Evolutionary conservation across 2,888 invertebrate species (phyloP).

Genomic region (Tricholauxania praeusta): DNA sequence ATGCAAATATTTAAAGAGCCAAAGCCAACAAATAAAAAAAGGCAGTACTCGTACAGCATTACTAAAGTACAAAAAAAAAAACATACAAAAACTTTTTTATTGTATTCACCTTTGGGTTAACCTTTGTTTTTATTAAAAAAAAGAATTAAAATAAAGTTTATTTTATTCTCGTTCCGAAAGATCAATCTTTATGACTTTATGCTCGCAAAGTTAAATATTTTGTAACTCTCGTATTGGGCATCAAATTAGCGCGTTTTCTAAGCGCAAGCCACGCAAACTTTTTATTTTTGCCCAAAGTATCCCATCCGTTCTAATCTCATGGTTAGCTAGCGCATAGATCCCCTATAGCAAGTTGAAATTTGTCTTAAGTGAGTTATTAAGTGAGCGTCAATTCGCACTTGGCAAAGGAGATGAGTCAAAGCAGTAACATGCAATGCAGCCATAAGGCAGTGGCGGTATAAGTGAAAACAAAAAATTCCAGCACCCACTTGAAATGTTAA

Average conservation of each 20-base stretch:
- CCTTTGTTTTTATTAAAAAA: slow-evolving; percentile 14
- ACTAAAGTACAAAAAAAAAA: neutral
- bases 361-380: slow-evolving; percentile 35
- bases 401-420: slow-evolving; percentile 1
- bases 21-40: neutral
- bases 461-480: neutral
- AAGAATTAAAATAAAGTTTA: neutral
- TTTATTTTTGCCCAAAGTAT: neutral
- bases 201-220: neutral
- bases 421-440: neutral
- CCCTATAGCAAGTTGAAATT: neutral
- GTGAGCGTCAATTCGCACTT: slow-evolving; percentile 4
- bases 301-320: neutral
- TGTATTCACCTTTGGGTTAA: slow-evolving; percentile 14
- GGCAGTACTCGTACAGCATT: neutral
- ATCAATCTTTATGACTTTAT: too few species aligned
- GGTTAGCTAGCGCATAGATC: neutral
- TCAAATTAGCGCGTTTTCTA: slow-evolving; percentile 3
- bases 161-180: neutral
- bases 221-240: neutral
- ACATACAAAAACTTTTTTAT: slow-evolving; percentile 1
- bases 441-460: neutral
- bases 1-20: slow-evolving; percentile 26
- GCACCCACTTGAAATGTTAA: too few species aligned
- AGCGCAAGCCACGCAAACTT: neutral